A percentile compares a stretch with the other conserved stretches of the same genome.
Evolutionary conservation across 2,113 vertebrate genomes (phyloP).

Genomic region (Nerophis ophidion): DNA sequence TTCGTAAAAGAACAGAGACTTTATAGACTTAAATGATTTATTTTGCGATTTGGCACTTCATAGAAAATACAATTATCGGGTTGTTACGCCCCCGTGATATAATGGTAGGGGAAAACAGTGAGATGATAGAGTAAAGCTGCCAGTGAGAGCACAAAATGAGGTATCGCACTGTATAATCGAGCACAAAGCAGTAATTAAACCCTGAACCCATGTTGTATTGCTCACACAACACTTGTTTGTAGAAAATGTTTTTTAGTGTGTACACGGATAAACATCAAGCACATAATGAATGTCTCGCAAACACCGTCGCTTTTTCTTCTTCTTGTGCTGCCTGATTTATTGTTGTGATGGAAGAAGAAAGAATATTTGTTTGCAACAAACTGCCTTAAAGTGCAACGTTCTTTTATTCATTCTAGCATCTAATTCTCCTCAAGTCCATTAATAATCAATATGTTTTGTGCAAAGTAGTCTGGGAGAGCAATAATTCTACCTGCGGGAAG

Average conservation of each 20-base stretch:
- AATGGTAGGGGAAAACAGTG: too few species aligned
- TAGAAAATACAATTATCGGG: too few species aligned
- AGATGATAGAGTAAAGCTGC: background rate
- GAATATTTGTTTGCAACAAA: too few species aligned
- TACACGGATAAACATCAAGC: too few species aligned
- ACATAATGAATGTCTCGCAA: too few species aligned
- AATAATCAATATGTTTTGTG: constrained; percentile 1
- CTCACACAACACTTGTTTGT: background rate
- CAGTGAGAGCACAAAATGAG: background rate
- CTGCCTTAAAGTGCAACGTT: background rate
- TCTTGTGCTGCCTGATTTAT: too few species aligned
- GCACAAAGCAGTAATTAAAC: background rate
- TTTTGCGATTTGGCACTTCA: too few species aligned
- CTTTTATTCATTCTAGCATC: background rate
- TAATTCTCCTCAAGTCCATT: background rate
- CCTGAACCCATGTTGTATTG: background rate
- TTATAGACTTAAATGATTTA: too few species aligned
- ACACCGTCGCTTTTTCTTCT: too few species aligned
- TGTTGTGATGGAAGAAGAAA: too few species aligned
- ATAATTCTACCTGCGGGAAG: background rate
- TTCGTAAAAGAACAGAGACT: too few species aligned
- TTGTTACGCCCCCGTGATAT: too few species aligned
- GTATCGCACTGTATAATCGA: background rate
- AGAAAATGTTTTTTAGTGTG: background rate
- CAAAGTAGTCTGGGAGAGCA: background rate